Base-by-base conservation (phyloP, 2,113 vertebrate species). In the Candoia aspera region DNA sequence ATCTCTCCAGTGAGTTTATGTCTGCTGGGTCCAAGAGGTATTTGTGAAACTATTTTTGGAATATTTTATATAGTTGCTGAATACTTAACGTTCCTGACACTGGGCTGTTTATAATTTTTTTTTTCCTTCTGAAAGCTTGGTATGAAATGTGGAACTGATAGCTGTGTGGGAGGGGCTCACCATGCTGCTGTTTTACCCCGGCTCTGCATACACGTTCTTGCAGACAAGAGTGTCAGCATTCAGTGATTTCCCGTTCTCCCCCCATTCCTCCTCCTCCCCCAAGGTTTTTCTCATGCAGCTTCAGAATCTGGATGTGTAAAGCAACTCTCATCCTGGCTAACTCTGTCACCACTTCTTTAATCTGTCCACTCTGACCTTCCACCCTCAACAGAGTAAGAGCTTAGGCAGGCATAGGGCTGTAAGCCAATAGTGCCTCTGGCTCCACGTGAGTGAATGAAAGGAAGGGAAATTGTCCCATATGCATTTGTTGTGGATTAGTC, bases 101-200 rank as follows among this genome's bases (percentile, higher is more conserved):
- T 83, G 93, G 93, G 84, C 37, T 94, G 87, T 92, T 93, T 92
- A 1, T 89, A 95, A 55, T 85, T 59, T 84, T 26, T 21, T 93
- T 89, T 86, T 92, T 0, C 96, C 96, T 33, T 95, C 94, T 94
- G 92, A 88, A 94, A 96, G 95, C 89, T 96, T 94, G 90, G 95
- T 98, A 93, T 95, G 93, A 97, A 97, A 97, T 95, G 83, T 90
- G 62, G 94, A 95, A 96, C 97, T 97, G 97, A 95, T 97, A 97
- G 98, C 94, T 96, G 97, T 96, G 98, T 98, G 96, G 96, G 96
- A 97, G 97, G 97, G 96, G 97, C 95, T 95, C 96, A 95, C 95
- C 95, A 95, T 95, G 92, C 93, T 96, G 95, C 93, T 97, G 94
- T 91, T 94, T 93, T 94, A 96, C 96, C 95, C 94, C 94, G 97